Evolutionary conservation across 1,140 invertebrate genomes (phyloP).

Genomic region (Drosophila tani): DNA sequence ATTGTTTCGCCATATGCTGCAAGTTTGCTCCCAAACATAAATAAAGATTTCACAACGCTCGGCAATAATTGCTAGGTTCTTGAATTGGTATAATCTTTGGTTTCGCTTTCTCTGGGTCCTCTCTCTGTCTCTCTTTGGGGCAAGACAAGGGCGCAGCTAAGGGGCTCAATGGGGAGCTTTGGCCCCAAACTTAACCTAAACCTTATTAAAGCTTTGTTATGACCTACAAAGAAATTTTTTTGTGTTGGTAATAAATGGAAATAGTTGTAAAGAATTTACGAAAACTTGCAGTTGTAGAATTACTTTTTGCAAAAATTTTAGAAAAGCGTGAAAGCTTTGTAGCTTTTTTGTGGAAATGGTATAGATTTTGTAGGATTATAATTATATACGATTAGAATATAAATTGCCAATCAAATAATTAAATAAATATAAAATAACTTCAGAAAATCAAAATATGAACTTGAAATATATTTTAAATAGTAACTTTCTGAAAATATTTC

Average conservation of each 20-base stretch:
- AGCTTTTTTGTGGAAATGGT: too few relatives aligned
- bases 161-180: not conserved
- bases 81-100: conserved; percentile 14
- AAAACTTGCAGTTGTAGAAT: not conserved
- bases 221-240: too few relatives aligned
- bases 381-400: too few relatives aligned
- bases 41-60: conserved; percentile 67
- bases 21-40: conserved; percentile 38
- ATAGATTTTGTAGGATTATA: too few relatives aligned
- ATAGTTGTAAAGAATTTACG: not conserved
- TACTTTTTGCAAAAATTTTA: too few relatives aligned
- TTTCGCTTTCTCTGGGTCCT: conserved; percentile 1
- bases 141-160: not conserved
- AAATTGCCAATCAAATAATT: too few relatives aligned
- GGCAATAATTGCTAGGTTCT: conserved; percentile 59
- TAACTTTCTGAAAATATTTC: too few relatives aligned
- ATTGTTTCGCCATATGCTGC: conserved; percentile 38
- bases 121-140: conserved; percentile 2
- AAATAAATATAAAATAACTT: too few relatives aligned
- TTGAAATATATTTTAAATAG: too few relatives aligned
- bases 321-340: too few relatives aligned
- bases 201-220: too few relatives aligned
- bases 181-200: not conserved
- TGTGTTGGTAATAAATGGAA: not conserved
- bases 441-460: too few relatives aligned